Evolutionary conservation across 2,888 invertebrate species (phyloP), one percentile per base, ranked within the genome.

Genomic region (Chloromyia formosa): DNA sequence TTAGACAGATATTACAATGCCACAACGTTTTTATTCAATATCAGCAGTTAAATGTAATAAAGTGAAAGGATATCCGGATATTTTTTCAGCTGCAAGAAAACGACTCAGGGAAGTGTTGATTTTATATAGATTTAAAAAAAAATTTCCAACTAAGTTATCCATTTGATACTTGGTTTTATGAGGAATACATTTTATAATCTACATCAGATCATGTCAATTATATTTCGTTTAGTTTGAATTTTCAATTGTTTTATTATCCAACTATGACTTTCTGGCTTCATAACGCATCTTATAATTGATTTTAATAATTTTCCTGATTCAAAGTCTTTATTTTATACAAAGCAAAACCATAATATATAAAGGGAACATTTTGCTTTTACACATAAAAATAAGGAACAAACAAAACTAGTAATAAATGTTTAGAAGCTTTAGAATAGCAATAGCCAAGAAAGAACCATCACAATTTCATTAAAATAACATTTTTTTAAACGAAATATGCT

Each of bases 161-260:
- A 80, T 81, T 81, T 81, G 81, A 81, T 82, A 82, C 81, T 82
- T 82, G 82, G 81, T 80, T 80, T 79, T 78, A 79, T 78, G 80
- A 79, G 79, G 80, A 81, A 80, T 74, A 58, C 45, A 64, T 42
- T 45, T 61, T 10, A n/a, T n/a, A n/a, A n/a, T n/a, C n/a, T 14
- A 18, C 64, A 66, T 22, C 42, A 22, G 12, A 22, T 49, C 66
- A 66, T 49, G 45, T 3, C 45, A n/a, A 9, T 49, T 66, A 49
- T 66, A 23, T 54, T 5, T n/a, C n/a, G 27, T 16, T 56, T 16
- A 4, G 4, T 53, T 53, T 53, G 20, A 16, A 20, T 16, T 56
- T 56, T 56, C 56, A 18, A 18, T 16, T 18, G 10, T 18, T 18
- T 10, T n/a, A n/a, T n/a, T n/a, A n/a, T n/a, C n/a, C n/a, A n/a